Conservation (phyloP, 2,113 vertebrate species). For the Seriola rivoliana region DNA sequence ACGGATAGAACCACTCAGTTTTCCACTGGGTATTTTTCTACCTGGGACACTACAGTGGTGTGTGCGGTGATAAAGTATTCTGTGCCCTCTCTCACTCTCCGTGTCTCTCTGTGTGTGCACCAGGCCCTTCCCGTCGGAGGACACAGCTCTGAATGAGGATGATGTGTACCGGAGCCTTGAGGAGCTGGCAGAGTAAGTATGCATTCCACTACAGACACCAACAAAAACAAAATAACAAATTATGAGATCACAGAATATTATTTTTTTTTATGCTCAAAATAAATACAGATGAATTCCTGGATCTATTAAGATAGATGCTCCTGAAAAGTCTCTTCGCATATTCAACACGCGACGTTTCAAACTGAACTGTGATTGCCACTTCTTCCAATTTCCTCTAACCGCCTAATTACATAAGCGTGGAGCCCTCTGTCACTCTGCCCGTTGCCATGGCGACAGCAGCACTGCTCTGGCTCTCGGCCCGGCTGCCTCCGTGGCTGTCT, state of each 20-base stretch:
- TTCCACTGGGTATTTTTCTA: constrained; percentile 48
- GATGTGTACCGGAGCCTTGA: constrained; percentile 97
- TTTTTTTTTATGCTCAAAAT: background rate
- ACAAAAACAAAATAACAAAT: background rate
- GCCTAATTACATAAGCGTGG: constrained; percentile 60
- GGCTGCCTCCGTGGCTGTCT: constrained; percentile 30
- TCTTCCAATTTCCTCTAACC: constrained; percentile 49
- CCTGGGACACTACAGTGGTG: constrained; percentile 28
- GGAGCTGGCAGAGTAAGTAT: constrained; percentile 96
- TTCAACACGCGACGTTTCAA: constrained; percentile 8
- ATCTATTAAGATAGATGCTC: background rate
- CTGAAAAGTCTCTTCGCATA: background rate
- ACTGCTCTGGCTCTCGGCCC: constrained; percentile 27
- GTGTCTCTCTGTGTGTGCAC: constrained; percentile 41
- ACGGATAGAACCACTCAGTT: constrained; percentile 51
- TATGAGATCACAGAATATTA: background rate
- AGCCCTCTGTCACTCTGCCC: constrained; percentile 55
- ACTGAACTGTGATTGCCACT: constrained; percentile 42
- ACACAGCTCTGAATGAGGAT: constrained; percentile 93
- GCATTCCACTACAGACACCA: constrained; percentile 18
- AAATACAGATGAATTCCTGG: background rate
- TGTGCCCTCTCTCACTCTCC: constrained; percentile 37
- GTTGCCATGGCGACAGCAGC: constrained; percentile 78
- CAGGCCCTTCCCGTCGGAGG: constrained; percentile 96
- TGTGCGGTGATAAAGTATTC: constrained; percentile 39